A percentile compares a stretch with the other conserved stretches of the same genome.
These are phyloP conservation scores for Botrylloides violaceus DNA, from an alignment of 23 tunicate genomes.

Conservation along the genomic window DNA sequence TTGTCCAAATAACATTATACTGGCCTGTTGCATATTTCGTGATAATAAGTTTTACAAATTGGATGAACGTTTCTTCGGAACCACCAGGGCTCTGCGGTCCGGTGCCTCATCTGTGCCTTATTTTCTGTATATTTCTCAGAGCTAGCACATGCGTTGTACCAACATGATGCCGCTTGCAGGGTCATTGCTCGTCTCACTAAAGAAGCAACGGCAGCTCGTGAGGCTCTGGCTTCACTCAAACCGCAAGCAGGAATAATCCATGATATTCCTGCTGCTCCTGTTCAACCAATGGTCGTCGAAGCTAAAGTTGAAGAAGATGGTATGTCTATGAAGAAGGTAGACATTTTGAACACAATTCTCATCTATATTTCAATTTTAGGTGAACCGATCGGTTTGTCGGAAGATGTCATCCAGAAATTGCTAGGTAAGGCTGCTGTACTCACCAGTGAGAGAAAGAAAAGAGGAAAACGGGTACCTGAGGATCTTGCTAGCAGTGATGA, in stretches of 20 bases:
- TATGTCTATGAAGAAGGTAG: background rate
- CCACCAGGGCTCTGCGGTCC: too few species aligned
- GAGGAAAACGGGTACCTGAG: constrained; percentile 92
- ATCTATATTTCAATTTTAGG: constrained; percentile 30
- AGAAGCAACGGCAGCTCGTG: constrained; percentile 91
- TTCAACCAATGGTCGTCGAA: constrained; percentile 40
- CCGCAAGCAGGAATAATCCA: constrained; percentile 45
- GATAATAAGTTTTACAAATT: too few species aligned
- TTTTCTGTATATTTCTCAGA: constrained; percentile 25
- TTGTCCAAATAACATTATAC: too few species aligned
- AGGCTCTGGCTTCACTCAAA: constrained; percentile 93
- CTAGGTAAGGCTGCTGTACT: constrained; percentile 82
- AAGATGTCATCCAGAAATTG: constrained; percentile 66
- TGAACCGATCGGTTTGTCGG: constrained; percentile 80
- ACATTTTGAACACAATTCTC: too few species aligned
- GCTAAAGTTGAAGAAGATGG: constrained; percentile 54
- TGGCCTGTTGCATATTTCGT: too few species aligned
- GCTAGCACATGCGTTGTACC: constrained; percentile 86
- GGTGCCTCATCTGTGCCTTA: too few species aligned
- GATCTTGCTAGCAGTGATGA: constrained; percentile 71
- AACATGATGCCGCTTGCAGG: constrained; percentile 99
- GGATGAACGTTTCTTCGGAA: too few species aligned
- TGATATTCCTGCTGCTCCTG: constrained; percentile 14
- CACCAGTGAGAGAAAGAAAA: constrained; percentile 82
- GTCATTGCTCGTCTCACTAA: constrained; percentile 88